Evolutionary conservation across 2,113 vertebrate genomes (phyloP).

Genomic region (Callopanchax toddi): DNA sequence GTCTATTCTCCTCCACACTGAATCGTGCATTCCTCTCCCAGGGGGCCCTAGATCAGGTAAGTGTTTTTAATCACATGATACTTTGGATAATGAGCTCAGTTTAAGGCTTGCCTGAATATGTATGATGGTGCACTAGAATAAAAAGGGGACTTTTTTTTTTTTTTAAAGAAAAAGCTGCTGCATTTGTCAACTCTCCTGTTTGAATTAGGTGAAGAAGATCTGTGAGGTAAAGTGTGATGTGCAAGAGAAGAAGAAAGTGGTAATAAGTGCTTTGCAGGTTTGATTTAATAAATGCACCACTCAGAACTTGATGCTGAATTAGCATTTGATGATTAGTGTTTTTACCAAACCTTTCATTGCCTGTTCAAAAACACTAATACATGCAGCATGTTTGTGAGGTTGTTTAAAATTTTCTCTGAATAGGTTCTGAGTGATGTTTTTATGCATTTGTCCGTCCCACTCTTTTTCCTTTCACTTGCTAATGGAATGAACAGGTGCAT

Average conservation of each 20-base stretch:
- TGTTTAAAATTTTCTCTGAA: constrained; percentile 35
- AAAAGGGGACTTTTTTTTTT: neutral
- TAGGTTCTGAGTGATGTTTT: constrained; percentile 39
- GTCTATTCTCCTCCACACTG: constrained; percentile 54
- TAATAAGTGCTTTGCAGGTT: constrained; percentile 49
- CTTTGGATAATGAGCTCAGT: constrained; percentile 47
- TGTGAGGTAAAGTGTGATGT: constrained; percentile 40
- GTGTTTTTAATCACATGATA: constrained; percentile 66
- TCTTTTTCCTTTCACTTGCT: constrained; percentile 53
- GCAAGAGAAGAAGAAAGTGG: constrained; percentile 15
- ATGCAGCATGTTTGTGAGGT: constrained; percentile 44
- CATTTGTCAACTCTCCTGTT: constrained; percentile 26
- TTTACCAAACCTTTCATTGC: constrained; percentile 62
- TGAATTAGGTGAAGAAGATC: constrained; percentile 41
- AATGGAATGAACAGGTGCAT: constrained; percentile 56
- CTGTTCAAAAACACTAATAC: constrained; percentile 49
- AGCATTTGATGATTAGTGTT: constrained; percentile 72
- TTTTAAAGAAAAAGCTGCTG: constrained; percentile 24
- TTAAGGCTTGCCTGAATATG: constrained; percentile 60
- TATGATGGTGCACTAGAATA: constrained; percentile 26
- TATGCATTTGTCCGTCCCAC: constrained; percentile 44
- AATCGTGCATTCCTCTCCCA: constrained; percentile 52
- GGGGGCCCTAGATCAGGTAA: constrained; percentile 64
- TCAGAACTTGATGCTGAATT: constrained; percentile 56
- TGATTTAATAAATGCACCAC: constrained; percentile 61